Conservation (phyloP, 2,113 vertebrate genomes). For the Nothocercus julius region DNA sequence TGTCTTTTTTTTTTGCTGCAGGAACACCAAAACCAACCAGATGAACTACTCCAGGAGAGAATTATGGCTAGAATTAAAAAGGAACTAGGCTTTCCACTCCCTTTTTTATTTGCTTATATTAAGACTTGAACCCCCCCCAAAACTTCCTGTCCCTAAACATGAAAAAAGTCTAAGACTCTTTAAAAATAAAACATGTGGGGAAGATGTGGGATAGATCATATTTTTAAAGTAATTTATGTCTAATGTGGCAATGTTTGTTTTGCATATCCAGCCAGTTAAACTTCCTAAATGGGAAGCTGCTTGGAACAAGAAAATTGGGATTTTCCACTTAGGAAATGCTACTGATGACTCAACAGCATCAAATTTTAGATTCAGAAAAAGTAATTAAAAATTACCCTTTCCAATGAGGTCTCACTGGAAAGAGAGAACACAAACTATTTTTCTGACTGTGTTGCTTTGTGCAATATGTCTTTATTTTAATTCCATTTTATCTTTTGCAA, state of each 20-base stretch:
- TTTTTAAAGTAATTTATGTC: not conserved
- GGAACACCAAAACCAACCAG: not conserved
- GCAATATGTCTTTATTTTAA: not conserved
- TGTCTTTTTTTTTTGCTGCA: not conserved
- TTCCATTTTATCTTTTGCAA: not conserved
- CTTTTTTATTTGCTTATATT: not conserved
- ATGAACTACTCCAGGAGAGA: not conserved
- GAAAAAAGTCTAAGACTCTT: not conserved
- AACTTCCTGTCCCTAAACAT: not conserved
- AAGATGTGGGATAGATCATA: not conserved
- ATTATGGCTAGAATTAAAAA: not conserved
- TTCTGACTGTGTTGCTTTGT: not conserved
- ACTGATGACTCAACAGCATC: not conserved
- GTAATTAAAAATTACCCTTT: not conserved
- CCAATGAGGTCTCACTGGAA: not conserved
- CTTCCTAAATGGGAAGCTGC: not conserved
- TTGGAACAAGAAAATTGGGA: not conserved
- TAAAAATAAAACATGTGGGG: not conserved
- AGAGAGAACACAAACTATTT: not conserved
- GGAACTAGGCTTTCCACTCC: not conserved
- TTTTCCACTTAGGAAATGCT: not conserved
- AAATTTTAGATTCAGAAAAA: not conserved
- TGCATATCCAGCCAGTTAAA: not conserved
- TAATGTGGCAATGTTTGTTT: not conserved
- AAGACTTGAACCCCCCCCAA: not conserved